These are phyloP conservation scores for Drosophila tsacasi DNA, from an alignment of 1,140 invertebrate species.

Conservation along the genomic window DNA sequence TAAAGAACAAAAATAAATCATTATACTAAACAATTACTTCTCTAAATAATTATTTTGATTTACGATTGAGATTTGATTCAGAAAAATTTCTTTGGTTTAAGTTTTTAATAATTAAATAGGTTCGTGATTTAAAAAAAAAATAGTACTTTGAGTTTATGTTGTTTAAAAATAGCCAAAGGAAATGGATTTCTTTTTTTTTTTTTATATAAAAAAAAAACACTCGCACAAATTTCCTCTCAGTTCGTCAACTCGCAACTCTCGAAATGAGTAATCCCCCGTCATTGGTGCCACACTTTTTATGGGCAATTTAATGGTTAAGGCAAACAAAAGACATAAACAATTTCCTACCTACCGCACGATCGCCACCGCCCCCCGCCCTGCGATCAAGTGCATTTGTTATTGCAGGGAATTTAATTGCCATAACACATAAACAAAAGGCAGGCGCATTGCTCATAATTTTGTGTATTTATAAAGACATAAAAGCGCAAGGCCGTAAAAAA, in stretches of 20 bases:
- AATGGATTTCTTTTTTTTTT: too few species aligned
- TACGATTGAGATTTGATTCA: not conserved
- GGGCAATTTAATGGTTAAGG: slow-evolving; percentile 23
- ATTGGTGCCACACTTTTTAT: slow-evolving; percentile 44
- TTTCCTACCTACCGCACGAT: slow-evolving; percentile 36
- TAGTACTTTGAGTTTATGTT: not conserved
- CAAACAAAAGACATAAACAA: slow-evolving; percentile 47
- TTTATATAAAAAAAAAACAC: not conserved
- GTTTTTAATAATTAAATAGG: not conserved
- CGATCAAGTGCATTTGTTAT: slow-evolving; percentile 59
- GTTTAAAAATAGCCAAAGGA: not conserved
- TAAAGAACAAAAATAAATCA: too few species aligned
- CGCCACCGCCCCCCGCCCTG: too few species aligned
- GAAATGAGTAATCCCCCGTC: not conserved
- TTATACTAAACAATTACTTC: too few species aligned
- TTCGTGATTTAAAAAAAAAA: too few species aligned
- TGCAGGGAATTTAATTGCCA: slow-evolving; percentile 73
- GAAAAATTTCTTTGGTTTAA: not conserved
- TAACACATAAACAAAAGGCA: slow-evolving; percentile 62
- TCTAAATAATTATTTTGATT: not conserved
- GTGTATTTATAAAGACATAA: slow-evolving; percentile 80
- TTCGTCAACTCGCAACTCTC: not conserved
- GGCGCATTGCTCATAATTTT: slow-evolving; percentile 58
- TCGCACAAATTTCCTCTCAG: not conserved
- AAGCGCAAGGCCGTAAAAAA: slow-evolving; percentile 61